These are phyloP conservation scores for Mystacornis crossleyi DNA, from an alignment of 2,113 vertebrate genomes.

Conservation along the genomic window DNA sequence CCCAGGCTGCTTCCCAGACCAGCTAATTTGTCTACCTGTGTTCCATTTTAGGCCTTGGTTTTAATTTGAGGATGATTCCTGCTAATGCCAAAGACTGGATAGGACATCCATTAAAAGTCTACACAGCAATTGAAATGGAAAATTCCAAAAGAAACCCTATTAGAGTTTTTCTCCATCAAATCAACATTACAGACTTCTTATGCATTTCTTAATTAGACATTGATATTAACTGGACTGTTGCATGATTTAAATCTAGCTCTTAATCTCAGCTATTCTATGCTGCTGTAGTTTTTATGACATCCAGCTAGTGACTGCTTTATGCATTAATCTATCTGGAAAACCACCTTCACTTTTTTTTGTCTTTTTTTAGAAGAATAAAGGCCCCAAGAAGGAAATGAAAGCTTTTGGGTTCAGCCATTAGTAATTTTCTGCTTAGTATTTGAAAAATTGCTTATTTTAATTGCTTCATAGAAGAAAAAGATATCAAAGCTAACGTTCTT, in stretches of 20 bases:
- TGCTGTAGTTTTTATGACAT: slow-evolving; percentile 71
- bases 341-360: slow-evolving; percentile 65
- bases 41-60: slow-evolving; percentile 47
- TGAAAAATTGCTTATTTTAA: slow-evolving; percentile 73
- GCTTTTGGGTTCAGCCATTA: slow-evolving; percentile 67
- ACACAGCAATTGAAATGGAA: slow-evolving; percentile 54
- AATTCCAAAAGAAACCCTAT: slow-evolving; percentile 65
- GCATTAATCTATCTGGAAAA: slow-evolving; percentile 72
- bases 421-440: slow-evolving; percentile 72
- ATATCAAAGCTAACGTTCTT: slow-evolving; percentile 75
- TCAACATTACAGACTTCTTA: slow-evolving; percentile 71
- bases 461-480: slow-evolving; percentile 75
- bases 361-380: slow-evolving; percentile 69
- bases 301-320: slow-evolving; percentile 56
- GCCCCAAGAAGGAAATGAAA: slow-evolving; percentile 71
- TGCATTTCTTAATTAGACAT: slow-evolving; percentile 72
- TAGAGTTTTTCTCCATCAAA: slow-evolving; percentile 67
- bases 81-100: slow-evolving; percentile 24
- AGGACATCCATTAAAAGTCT: slow-evolving; percentile 56
- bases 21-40: slow-evolving; percentile 62
- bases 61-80: slow-evolving; percentile 62
- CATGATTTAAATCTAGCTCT: slow-evolving; percentile 70
- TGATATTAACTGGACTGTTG: slow-evolving; percentile 67
- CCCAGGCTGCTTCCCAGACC: background rate
- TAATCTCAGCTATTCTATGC: slow-evolving; percentile 68